Base-by-base conservation (phyloP, 2,888 invertebrate genomes). In the Charanyca ferruginea region DNA sequence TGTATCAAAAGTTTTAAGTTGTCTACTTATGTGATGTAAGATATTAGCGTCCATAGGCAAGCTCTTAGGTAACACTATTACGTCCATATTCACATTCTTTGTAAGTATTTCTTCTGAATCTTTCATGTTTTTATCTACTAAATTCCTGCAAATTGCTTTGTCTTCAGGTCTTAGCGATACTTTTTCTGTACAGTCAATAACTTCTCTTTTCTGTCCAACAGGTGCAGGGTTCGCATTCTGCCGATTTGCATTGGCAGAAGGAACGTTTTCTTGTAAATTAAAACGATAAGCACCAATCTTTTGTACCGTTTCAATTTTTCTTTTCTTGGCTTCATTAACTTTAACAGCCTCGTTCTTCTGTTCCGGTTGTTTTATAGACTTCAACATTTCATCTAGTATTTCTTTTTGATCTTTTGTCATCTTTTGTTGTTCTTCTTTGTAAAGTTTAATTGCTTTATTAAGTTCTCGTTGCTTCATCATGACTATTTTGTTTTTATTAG, bases 401-500 rank as follows among this genome's bases (percentile, higher is more conserved):
- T 96, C 95, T 79, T 97, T 97, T 81, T 97, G 97, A 85, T 97
- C 97, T 79, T 97, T 96, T 41, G 97, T 94, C 69, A 97, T 89
- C 87, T 97, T 96, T 83, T 97, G 97, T 83, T 97, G 97, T 84
- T 97, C 97, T 85, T 96, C 95, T 65, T 97, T 96, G 76, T 97
- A 97, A 85, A 97, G 96, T 88, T 97, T 96, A 22, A 97, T 94
- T 20, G 97, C 96, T 86, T 97, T 96, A 41, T 97, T 93, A 11
- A 97, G 86, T 78, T 96, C 92, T 74, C 94, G 90, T 83, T 95
- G 93, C 80, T 95, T 95, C 0, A 92, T 85, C 47, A 90, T 90
- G 38, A 93, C 79, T 59, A 73, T 75, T 73, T 83, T 87, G 25
- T 81, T 83, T 68, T 83, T 85, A 49, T 73, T 84, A 1, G 81